Evolutionary conservation across 1,140 invertebrate genomes (phyloP).

Genomic region (Drosophila sucinea): DNA sequence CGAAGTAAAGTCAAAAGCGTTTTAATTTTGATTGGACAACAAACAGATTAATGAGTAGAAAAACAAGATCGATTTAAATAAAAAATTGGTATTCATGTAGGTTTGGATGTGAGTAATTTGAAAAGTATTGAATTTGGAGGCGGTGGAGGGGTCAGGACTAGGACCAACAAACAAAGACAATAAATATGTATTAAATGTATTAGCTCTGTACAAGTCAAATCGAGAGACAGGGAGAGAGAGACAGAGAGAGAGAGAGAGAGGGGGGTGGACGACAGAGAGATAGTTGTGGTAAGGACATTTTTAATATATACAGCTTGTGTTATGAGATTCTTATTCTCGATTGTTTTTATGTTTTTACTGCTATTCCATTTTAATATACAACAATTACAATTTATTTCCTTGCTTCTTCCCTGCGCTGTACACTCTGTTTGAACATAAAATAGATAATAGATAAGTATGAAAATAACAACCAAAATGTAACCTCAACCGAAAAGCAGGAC

Average conservation of each 20-base stretch:
- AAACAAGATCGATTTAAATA: constrained; percentile 29
- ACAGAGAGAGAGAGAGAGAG: not conserved
- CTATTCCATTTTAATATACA: not conserved
- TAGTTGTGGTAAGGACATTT: not conserved
- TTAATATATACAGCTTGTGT: not conserved
- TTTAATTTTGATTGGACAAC: constrained; percentile 66
- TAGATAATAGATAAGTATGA: constrained; percentile 40
- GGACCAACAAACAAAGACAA: not conserved
- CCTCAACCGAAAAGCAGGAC: constrained; percentile 52
- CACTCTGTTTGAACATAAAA: not conserved
- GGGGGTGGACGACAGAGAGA: no score
- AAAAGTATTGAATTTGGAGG: not conserved
- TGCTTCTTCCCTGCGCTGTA: not conserved
- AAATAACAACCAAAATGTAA: constrained; percentile 40
- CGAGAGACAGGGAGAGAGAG: not conserved
- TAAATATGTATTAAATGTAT: constrained; percentile 2
- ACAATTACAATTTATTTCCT: constrained; percentile 2
- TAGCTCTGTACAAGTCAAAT: not conserved
- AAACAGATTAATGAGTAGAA: constrained; percentile 55
- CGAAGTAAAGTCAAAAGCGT: constrained; percentile 67
- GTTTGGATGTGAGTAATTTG: not conserved
- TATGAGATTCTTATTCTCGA: constrained; percentile 2
- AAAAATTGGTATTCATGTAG: not conserved
- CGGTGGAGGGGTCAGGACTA: not conserved
- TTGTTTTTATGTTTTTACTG: not conserved